Conservation (phyloP, 2,113 vertebrate species). For the Scartelaos histophorus region DNA sequence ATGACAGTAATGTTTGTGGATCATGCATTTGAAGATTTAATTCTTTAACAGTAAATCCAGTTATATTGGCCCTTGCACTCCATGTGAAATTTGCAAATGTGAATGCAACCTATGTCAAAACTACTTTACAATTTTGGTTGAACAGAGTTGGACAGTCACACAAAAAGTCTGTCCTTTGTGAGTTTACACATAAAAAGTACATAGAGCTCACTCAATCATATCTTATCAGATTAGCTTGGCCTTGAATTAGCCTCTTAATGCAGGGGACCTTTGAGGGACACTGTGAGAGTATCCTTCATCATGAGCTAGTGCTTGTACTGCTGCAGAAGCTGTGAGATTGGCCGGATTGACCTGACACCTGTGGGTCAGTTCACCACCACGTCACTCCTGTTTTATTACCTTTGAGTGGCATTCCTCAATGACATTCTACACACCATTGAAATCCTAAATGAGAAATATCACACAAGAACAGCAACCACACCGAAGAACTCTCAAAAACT, state of each 20-base stretch:
- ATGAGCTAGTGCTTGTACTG: constrained; percentile 11
- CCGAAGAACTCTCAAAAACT: not conserved
- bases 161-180: too few species aligned
- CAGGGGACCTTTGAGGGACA: constrained; percentile 28
- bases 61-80: too few species aligned
- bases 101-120: too few species aligned
- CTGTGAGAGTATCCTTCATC: constrained; percentile 42
- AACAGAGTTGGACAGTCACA: too few species aligned
- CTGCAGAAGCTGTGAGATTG: constrained; percentile 22
- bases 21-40: too few species aligned
- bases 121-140: too few species aligned
- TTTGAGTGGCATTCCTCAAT: constrained; percentile 52
- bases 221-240: constrained; percentile 32
- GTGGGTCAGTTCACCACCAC: constrained; percentile 28
- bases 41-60: too few species aligned
- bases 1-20: too few species aligned
- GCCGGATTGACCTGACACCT: constrained; percentile 33
- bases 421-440: constrained; percentile 53
- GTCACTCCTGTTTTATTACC: constrained; percentile 54
- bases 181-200: not conserved
- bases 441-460: constrained; percentile 48
- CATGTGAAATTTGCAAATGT: too few species aligned
- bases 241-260: constrained; percentile 30
- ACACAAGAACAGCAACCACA: constrained; percentile 29
- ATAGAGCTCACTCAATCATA: constrained; percentile 2